Percentiles rank a stretch among this genome's conserved stretches.
phyloP scores from a whole-genome alignment of 1,140 invertebrate genomes.

The Panagrolaimus sp. region DNA sequence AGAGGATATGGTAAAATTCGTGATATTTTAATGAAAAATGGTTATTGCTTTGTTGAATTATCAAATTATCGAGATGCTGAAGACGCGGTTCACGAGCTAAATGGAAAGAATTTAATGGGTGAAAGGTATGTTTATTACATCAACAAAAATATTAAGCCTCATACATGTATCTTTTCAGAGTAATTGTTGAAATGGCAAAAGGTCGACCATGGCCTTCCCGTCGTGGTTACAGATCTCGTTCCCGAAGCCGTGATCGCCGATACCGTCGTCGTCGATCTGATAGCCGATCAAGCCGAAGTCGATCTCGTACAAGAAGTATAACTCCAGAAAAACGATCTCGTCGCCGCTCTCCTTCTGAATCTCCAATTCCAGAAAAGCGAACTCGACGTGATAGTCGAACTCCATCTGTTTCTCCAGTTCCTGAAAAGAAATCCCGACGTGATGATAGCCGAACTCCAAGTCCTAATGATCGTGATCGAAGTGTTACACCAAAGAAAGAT shows the following conservation, averaged over 20 bases:
- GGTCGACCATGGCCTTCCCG: constrained; percentile 35
- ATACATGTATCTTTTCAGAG: constrained; percentile 26
- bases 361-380: constrained; percentile 7
- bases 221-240: constrained; percentile 18
- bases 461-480: constrained; percentile 5
- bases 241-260: constrained; percentile 23
- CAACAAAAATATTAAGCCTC: neutral
- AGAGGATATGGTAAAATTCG: constrained; percentile 48
- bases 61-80: constrained; percentile 33
- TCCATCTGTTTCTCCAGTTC: constrained; percentile 11
- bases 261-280: constrained; percentile 16
- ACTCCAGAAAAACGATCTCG: constrained; percentile 23
- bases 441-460: neutral
- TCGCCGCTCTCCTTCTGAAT: constrained; percentile 21
- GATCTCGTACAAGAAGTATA: constrained; percentile 22
- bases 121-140: constrained; percentile 14
- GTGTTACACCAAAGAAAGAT: neutral
- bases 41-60: constrained; percentile 43
- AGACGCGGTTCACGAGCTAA: constrained; percentile 45
- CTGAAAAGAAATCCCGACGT: too few species aligned
- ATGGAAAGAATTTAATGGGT: constrained; percentile 27
- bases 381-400: constrained; percentile 9
- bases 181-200: constrained; percentile 45
- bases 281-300: neutral
- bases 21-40: constrained; percentile 48